These are phyloP conservation scores for Gila robusta DNA, from an alignment of 2,797 vertebrate species.

Conservation along the genomic window DNA sequence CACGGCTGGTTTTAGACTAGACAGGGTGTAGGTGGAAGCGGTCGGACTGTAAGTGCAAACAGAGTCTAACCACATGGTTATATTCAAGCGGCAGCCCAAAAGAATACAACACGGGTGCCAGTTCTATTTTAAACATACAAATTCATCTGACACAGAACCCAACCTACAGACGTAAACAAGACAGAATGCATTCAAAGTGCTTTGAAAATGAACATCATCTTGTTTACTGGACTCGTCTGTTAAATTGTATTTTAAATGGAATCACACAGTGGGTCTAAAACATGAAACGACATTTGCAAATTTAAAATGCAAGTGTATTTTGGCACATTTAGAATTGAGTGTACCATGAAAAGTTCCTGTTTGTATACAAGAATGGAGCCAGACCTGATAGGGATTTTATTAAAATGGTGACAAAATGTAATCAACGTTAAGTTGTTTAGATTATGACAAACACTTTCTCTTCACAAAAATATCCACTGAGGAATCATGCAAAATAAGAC, in stretches of 20 bases:
- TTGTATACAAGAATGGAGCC: neutral
- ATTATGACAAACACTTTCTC: neutral
- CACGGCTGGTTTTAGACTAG: slow-evolving; percentile 56
- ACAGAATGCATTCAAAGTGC: neutral
- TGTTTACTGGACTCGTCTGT: neutral
- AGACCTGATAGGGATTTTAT: neutral
- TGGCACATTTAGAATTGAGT: neutral
- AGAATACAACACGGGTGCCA: slow-evolving; percentile 36
- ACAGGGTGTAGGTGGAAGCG: slow-evolving; percentile 59
- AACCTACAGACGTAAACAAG: slow-evolving; percentile 19
- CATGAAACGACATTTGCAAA: neutral
- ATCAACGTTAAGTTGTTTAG: neutral
- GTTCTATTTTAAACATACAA: slow-evolving; percentile 49
- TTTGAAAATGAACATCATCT: neutral
- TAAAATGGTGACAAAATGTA: neutral
- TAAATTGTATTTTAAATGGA: neutral
- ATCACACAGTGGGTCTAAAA: neutral
- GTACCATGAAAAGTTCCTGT: neutral
- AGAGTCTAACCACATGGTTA: slow-evolving; percentile 39
- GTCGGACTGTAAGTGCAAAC: slow-evolving; percentile 42
- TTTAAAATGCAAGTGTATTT: neutral
- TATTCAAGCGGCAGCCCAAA: slow-evolving; percentile 21
- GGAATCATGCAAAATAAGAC: neutral
- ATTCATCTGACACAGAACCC: slow-evolving; percentile 9
- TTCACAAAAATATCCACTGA: neutral